Evolutionary conservation across 2,888 invertebrate genomes (phyloP).

Genomic region (Mythimna impura): DNA sequence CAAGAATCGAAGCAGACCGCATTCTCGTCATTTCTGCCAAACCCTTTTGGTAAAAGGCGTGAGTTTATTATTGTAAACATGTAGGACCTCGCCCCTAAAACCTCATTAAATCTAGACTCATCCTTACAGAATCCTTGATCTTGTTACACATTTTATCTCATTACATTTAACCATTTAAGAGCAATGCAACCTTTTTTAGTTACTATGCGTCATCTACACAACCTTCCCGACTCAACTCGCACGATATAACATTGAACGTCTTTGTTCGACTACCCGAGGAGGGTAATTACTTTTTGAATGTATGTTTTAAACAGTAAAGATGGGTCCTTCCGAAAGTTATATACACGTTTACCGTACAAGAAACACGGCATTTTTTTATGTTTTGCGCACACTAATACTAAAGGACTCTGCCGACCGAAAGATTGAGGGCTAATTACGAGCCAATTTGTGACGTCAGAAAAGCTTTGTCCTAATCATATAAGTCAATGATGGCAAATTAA

Average conservation of each 20-base stretch:
- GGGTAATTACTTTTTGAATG: background rate
- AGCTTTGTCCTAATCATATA: too few species aligned
- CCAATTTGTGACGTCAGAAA: too few species aligned
- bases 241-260: background rate
- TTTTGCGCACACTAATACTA: too few species aligned
- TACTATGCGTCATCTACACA: background rate
- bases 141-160: conserved; percentile 50
- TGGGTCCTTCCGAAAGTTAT: too few species aligned
- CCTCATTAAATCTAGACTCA: background rate
- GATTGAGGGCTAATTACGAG: too few species aligned
- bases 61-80: background rate
- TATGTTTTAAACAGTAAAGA: too few species aligned
- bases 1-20: background rate
- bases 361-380: too few species aligned
- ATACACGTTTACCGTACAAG: too few species aligned
- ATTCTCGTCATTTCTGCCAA: background rate
- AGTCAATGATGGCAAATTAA: too few species aligned
- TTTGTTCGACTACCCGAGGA: background rate
- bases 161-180: conserved; percentile 25
- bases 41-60: background rate
- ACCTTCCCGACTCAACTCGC: background rate
- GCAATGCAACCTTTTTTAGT: conserved; percentile 17
- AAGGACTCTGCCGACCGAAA: too few species aligned
- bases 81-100: conserved; percentile 12
- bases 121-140: conserved; percentile 35